These are phyloP conservation scores for Gila robusta DNA, from an alignment of 2,797 vertebrate genomes.

Conservation along the genomic window DNA sequence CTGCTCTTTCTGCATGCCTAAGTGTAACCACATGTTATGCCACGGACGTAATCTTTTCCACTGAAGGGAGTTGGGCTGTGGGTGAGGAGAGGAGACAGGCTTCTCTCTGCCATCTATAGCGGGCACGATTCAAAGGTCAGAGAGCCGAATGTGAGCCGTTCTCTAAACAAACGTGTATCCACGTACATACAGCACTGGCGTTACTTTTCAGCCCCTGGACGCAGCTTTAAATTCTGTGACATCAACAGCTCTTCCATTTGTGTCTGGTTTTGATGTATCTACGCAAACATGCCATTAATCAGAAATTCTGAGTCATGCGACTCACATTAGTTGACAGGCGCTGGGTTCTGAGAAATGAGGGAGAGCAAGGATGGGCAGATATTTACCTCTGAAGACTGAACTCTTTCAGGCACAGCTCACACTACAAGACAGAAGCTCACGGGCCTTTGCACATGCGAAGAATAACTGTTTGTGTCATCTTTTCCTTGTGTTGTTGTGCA, in stretches of 20 bases:
- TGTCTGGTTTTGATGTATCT: slow-evolving; percentile 73
- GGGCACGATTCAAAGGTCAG: slow-evolving; percentile 52
- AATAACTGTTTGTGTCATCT: neutral
- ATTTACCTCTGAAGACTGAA: neutral
- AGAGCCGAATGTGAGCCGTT: neutral
- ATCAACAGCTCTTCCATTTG: slow-evolving; percentile 58
- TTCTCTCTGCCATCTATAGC: slow-evolving; percentile 25
- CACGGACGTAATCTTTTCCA: slow-evolving; percentile 60
- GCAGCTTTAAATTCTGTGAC: slow-evolving; percentile 56
- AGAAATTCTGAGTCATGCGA: slow-evolving; percentile 79
- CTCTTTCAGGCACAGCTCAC: neutral
- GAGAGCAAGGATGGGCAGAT: slow-evolving; percentile 51
- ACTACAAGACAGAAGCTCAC: neutral
- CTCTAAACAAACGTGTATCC: neutral
- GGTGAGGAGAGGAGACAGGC: slow-evolving; percentile 34
- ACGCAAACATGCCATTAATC: slow-evolving; percentile 72
- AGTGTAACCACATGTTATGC: slow-evolving; percentile 60
- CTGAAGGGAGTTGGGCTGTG: slow-evolving; percentile 45
- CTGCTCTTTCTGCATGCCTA: slow-evolving; percentile 36
- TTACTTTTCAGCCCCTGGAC: slow-evolving; percentile 50
- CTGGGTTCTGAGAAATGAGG: slow-evolving; percentile 47
- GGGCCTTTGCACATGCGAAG: neutral
- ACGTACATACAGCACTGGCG: slow-evolving; percentile 25
- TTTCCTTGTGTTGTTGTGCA: no score
- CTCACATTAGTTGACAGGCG: slow-evolving; percentile 69